Base-by-base conservation (phyloP, 2,797 vertebrate genomes). In the Gymnoscopelus braueri region DNA sequence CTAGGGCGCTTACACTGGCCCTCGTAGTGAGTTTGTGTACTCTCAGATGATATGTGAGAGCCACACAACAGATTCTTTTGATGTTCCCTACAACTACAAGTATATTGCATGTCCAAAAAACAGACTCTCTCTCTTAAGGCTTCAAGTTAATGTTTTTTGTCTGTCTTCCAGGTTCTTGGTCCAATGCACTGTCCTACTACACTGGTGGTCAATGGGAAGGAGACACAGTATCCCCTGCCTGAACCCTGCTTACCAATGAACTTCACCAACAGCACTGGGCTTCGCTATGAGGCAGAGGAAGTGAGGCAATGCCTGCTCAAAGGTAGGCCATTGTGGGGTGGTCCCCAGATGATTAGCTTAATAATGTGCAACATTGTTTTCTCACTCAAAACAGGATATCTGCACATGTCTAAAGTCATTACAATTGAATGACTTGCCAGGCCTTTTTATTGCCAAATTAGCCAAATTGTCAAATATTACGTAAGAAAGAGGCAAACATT, bases 271-370 rank as follows among this genome's bases (percentile, higher is more conserved):
- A 91, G 91, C 72, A 77, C 88, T 0, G 91, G 93, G 69, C 76
- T 96, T 79, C 65, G 67, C 51, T 94, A 92, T 0, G 93, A 95
- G 67, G 94, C 94, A 0, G 88, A 92, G 49, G 95, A 95, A 19
- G 92, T 95, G 35, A 89, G 91, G 0, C 91, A 91, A 55, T 94
- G 94, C 53, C 84, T 95, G 44, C 87, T 85, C 29, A 85, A 89
- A 81, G 94, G 94, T 95, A 82, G 56, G 69, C 62, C 61, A 62
- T 3, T 24, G 59, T 70, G 35, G 81, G 78, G 12, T 49, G 47
- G 6, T 12, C 47, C 6, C 12, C 12, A 12, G 6, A 49, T 49
- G 12, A 6, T 49, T 49, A 49, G 12, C 6, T 19, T 19, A 19
- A 19, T 19, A 19, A 19, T 19, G 19, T 19, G 19, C 19, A 19